phyloP scores from a whole-genome alignment of 2,888 invertebrate species.

The Aphrophora alni region DNA sequence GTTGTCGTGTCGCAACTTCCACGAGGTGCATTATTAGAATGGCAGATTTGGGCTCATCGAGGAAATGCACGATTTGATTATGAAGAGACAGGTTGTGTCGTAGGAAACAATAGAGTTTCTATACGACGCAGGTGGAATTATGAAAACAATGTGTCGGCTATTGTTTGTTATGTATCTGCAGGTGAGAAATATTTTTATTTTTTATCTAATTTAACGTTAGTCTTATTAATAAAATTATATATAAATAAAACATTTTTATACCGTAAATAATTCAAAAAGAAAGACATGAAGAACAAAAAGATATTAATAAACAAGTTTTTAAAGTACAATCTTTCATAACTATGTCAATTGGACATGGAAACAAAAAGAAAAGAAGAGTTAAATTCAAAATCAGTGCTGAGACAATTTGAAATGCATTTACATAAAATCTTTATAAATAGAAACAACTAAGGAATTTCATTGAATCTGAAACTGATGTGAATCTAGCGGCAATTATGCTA shows the following conservation, averaged over 20 bases:
- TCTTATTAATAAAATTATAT: background rate
- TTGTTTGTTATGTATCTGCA: constrained; percentile 82
- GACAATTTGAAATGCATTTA: too few species aligned
- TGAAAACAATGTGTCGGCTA: constrained; percentile 84
- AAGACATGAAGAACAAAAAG: too few species aligned
- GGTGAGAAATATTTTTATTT: constrained; percentile 63
- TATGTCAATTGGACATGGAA: too few species aligned
- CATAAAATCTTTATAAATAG: too few species aligned
- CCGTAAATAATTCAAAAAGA: background rate
- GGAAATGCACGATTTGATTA: constrained; percentile 89
- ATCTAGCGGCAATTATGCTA: too few species aligned
- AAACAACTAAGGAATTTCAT: too few species aligned
- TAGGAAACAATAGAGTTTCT: constrained; percentile 81
- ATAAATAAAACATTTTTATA: background rate
- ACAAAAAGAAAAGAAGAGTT: too few species aligned
- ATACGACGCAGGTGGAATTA: constrained; percentile 88
- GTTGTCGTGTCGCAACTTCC: constrained; percentile 84
- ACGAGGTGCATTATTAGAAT: constrained; percentile 81
- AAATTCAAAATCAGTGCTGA: too few species aligned
- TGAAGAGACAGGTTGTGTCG: constrained; percentile 88
- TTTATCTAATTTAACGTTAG: background rate
- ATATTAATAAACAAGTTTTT: too few species aligned
- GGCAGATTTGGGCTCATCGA: constrained; percentile 92
- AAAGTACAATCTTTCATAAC: too few species aligned
- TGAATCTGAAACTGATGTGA: too few species aligned